Evolutionary conservation across 2,113 vertebrate species (phyloP), one percentile per base, ranked within the genome.

Genomic region (Sander lucioperca): DNA sequence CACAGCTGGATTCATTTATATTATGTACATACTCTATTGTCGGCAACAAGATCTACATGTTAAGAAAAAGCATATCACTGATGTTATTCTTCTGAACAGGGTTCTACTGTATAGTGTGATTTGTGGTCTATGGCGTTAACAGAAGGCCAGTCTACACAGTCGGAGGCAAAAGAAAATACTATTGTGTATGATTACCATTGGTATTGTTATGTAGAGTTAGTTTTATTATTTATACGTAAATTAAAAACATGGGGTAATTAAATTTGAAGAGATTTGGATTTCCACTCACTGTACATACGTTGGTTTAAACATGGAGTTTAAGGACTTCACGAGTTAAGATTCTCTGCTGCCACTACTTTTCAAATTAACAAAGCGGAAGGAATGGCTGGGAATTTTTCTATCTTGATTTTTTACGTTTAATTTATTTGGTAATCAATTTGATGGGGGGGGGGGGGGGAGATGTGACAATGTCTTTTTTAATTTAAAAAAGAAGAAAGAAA

Each of bases 11-110:
- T 92, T 83, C 86, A 92, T 92, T 94, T 91, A 90, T 91, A 93
- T 87, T 89, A 85, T 94, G 93, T 94, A 94, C 90, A 94, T 94
- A 94, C 16, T 93, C 86, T 92, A 93, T 90, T 89, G 91, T 91
- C 72, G 56, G 89, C 86, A 88, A 92, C 91, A 88, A 93, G 85
- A 90, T 93, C 80, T 93, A 92, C 91, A 89, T 94, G 91, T 95
- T 92, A 91, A 94, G 84, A 90, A 93, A 94, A 95, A 93, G 91
- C 94, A 95, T 95, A 94, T 94, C 94, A 95, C 87, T 94, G 92
- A 92, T 92, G 91, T 93, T 93, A 93, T 93, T 92, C 91, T 92
- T 92, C 87, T 91, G 86, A 93, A 93, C 93, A 94, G 94, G 92
- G 94, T 94, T 93, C 85, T 91, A 87, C 84, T 94, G 92, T 94